Evolutionary conservation across 2,797 vertebrate species (phyloP), one percentile per base, ranked within the genome.

Genomic region (Siniperca obscura): DNA sequence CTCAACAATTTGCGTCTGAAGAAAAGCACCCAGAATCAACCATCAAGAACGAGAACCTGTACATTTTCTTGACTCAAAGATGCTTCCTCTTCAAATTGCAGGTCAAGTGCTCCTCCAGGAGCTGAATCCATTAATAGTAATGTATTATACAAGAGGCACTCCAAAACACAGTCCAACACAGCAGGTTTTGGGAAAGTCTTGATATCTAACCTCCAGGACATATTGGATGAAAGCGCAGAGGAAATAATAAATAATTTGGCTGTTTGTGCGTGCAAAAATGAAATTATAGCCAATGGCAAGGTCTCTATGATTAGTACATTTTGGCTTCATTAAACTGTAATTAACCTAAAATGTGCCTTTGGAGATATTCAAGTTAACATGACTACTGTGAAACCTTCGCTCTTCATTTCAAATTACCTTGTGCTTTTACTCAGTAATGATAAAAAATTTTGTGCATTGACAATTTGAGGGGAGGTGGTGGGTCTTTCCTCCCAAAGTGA

Each of bases 221-320:
- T 10, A 42, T 3, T 52, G 53, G 50, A 67, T 73, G 73, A 78
- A 82, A 30, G 22, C 14, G 9, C 5, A 42, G 19, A 74, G 75
- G 60, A 73, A 76, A 73, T 55, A 70, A 76, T 74, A 69, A 76
- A 85, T 74, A 59, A 83, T 72, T 66, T 72, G 71, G 30, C 27
- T 85, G 80, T 87, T 77, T 84, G 62, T 67, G 61, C 14, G 3
- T 34, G 21, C 10, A 50, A 74, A 76, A 81, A 70, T 40, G 3
- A 78, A 86, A 90, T 88, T 80, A 70, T 7, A 77, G 81, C 89
- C 90, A 76, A 7, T 73, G 86, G 89, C 83, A 87, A 88, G 80
- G 83, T 84, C 83, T 80, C 10, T 74, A 61, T 52, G 66, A 88
- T 83, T 69, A 80, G n/a, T 57, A 12, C 75, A 72, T 66, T 74